Evolutionary conservation across 2,888 invertebrate genomes (phyloP), one percentile per base, ranked within the genome.

Genomic region (Polydrusus cervinus): DNA sequence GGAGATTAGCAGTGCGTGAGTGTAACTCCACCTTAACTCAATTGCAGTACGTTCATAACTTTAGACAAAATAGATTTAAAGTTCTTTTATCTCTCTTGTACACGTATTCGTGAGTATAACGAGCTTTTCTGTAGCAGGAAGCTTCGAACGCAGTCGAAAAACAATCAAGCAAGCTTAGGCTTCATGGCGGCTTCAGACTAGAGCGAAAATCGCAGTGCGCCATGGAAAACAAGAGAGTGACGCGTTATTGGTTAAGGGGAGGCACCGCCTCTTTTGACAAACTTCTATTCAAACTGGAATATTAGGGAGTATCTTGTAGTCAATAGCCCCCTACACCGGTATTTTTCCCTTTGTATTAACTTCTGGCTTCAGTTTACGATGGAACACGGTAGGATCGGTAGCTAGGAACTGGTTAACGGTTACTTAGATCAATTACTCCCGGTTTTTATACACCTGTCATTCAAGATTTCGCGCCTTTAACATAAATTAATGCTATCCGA

Each of bases 181-280:
- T 75, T 68, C 74, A 78, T 74, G 76, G 74, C 74, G 65, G 78
- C 34, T 66, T 57, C 60, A 60, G 68, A 76, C 73, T 78, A 75
- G 72, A 71, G 77, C 75, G 61, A 77, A 62, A 75, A 75, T 77
- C 75, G 78, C 67, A 64, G 62, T 74, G 74, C 70, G 74, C 71
- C 74, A 74, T 71, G 49, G 72, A 75, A 70, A 69, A 70, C 75
- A 72, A 68, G 70, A 72, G 71, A 68, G 67, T 57, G 88, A 88
- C 88, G 88, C 88, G 89, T 88, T 89, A 91, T 91, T 91, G 91
- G 91, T 90, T 88, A 89, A 89, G 89, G 88, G 88, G 87, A 87
- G 88, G 88, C 87, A 45, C 86, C 88, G 85, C 86, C 86, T 79
- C 72, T 70, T 79, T 80, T 83, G 83, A 85, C 83, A 84, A 85